Evolutionary conservation across 64 coral and sea anemone genomes (phyloP).

Genomic region (Pocillopora damicornis): DNA sequence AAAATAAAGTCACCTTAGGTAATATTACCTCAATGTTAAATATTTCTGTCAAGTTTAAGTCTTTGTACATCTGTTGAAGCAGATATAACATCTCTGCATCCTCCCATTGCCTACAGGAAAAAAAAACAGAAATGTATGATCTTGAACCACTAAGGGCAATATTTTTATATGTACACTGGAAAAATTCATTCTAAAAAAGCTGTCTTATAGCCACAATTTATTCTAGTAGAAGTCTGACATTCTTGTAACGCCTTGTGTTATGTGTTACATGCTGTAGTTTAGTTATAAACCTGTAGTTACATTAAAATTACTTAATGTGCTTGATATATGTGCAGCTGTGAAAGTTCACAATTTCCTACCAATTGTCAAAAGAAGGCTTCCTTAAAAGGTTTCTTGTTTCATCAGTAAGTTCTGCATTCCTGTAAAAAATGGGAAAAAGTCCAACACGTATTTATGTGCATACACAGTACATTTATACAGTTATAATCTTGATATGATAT

Average conservation of each 20-base stretch:
- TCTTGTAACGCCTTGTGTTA: no score
- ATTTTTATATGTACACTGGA: no score
- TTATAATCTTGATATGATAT: no score
- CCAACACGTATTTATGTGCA: background rate
- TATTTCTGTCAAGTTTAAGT: slow-evolving; percentile 74
- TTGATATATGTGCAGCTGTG: background rate
- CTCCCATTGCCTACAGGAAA: slow-evolving; percentile 75
- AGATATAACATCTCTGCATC: slow-evolving; percentile 90
- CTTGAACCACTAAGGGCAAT: no score
- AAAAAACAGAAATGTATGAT: background rate
- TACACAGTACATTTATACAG: no score
- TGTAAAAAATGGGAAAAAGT: background rate
- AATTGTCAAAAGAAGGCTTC: slow-evolving; percentile 90
- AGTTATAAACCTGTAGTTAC: no score
- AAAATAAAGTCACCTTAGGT: no score
- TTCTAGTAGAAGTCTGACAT: no score
- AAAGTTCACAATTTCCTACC: slow-evolving; percentile 25
- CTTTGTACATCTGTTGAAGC: slow-evolving; percentile 86
- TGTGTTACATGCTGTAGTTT: no score
- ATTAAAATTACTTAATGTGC: no score
- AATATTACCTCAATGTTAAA: slow-evolving; percentile 77
- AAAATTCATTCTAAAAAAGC: no score
- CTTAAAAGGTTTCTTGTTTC: slow-evolving; percentile 72
- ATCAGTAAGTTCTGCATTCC: slow-evolving; percentile 80
- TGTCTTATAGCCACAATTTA: no score